Evolutionary conservation across 2,113 vertebrate species (phyloP), one percentile per base, ranked within the genome.

Genomic region (Litocranius walleri): DNA sequence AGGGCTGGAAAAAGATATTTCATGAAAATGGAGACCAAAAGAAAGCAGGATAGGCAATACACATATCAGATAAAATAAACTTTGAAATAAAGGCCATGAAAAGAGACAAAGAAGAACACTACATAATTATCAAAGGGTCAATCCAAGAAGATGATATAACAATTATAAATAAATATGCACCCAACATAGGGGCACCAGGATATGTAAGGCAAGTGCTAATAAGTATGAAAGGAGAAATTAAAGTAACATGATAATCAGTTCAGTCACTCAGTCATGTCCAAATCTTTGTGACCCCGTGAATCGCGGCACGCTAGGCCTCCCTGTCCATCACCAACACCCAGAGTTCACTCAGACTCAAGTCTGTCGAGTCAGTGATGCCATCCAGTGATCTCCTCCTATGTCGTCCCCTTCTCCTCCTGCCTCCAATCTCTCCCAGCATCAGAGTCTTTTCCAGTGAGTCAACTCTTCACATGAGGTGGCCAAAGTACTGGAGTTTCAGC

Each of bases 261-360:
- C 21, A 57, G 56, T 57, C 21, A 0, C 21, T 57, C 56, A 57
- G 21, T 23, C 21, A 0, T 57, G 8, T 57, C 56, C 1, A 21
- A 57, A 7, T 57, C 3, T 23, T 57, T 23, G 21, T 0, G 56
- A 57, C 21, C 21, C 21, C 0, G 1, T 57, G 8, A 57, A 57
- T 4, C 3, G 8, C 56, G 23, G 21, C 56, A 57, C 1, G 8
- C 21, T 7, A 57, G 21, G 56, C 56, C 23, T 1, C 21, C 56
- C 21, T 57, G 56, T 57, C 21, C 56, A 10, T 57, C 56, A 23
- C 8, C 56, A 57, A 23, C 8, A 9, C 21, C 56, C 3, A 8
- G 56, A 57, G 56, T 57, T 23, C 56, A 57, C 21, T 57, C 56
- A 57, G 56, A 57, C 21, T 57, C 56, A 57, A 9, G 56, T 57